A percentile compares a stretch with the other conserved stretches of the same genome.
phyloP scores from a whole-genome alignment of 2,888 invertebrate species.

The Girardia tigrina region DNA sequence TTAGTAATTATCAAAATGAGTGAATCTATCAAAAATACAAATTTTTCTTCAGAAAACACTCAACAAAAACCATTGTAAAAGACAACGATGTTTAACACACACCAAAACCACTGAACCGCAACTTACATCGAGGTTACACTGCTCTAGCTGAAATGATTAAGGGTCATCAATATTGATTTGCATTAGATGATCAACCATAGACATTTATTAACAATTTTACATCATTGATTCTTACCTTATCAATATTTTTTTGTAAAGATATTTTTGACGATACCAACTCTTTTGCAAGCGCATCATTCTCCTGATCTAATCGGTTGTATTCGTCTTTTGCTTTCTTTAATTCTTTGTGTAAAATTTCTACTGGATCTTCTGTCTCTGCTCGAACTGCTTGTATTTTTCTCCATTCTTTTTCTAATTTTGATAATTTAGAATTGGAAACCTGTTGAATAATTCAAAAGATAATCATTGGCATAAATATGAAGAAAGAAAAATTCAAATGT shows the following conservation, averaged over 20 bases:
- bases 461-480: background rate
- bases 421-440: background rate
- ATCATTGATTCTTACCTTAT: background rate
- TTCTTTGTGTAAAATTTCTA: background rate
- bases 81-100: background rate
- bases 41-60: too few species aligned
- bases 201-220: background rate
- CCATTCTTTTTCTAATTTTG: constrained; percentile 10
- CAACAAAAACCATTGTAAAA: too few species aligned
- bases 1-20: too few species aligned
- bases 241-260: background rate
- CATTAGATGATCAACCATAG: background rate
- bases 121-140: background rate
- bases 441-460: background rate
- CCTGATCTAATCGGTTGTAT: constrained; percentile 10
- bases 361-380: background rate
- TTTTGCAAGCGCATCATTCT: background rate
- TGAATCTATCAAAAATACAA: too few species aligned
- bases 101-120: background rate
- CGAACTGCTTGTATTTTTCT: constrained; percentile 11
- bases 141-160: background rate
- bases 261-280: constrained; percentile 5
- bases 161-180: background rate
- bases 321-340: constrained; percentile 5
- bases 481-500: background rate